Conservation (phyloP, 2,888 invertebrate species). For the Himalopsyche tibetana region DNA sequence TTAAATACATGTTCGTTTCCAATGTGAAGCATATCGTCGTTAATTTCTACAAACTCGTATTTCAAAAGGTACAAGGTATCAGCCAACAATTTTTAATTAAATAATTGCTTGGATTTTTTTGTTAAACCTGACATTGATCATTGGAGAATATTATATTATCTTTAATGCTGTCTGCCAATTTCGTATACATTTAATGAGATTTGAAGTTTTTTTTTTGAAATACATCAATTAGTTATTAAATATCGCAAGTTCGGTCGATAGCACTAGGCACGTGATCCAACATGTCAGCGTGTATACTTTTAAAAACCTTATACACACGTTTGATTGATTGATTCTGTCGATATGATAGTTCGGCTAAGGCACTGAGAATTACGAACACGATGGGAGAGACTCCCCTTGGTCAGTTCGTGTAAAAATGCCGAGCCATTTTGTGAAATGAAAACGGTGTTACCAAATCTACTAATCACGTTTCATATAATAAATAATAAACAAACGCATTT, state of each 20-base stretch:
- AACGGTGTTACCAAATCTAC: slow-evolving; percentile 5
- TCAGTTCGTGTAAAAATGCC: slow-evolving; percentile 26
- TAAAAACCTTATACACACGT: slow-evolving; percentile 23
- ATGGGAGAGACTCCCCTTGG: slow-evolving; percentile 3
- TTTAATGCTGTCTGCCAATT: too few species aligned
- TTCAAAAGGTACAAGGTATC: too few species aligned
- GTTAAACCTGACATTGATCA: too few species aligned
- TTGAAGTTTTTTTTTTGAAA: too few species aligned
- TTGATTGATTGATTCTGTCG: slow-evolving; percentile 40
- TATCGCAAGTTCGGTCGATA: background rate
- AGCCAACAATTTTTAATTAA: too few species aligned
- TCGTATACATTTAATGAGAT: too few species aligned
- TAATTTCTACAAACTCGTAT: too few species aligned
- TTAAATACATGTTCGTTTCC: too few species aligned
- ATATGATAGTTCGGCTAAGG: slow-evolving; percentile 27
- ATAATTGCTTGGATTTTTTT: too few species aligned
- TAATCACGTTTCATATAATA: slow-evolving; percentile 6
- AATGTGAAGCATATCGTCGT: too few species aligned
- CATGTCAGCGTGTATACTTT: slow-evolving; percentile 5
- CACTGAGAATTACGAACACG: background rate
- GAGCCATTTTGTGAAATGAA: slow-evolving; percentile 12
- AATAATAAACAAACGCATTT: slow-evolving; percentile 10
- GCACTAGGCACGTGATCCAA: background rate
- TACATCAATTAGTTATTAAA: too few species aligned
- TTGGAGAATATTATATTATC: too few species aligned